These are phyloP conservation scores for Xanthorhoe spadicearia DNA, from an alignment of 2,888 invertebrate genomes.

Conservation along the genomic window DNA sequence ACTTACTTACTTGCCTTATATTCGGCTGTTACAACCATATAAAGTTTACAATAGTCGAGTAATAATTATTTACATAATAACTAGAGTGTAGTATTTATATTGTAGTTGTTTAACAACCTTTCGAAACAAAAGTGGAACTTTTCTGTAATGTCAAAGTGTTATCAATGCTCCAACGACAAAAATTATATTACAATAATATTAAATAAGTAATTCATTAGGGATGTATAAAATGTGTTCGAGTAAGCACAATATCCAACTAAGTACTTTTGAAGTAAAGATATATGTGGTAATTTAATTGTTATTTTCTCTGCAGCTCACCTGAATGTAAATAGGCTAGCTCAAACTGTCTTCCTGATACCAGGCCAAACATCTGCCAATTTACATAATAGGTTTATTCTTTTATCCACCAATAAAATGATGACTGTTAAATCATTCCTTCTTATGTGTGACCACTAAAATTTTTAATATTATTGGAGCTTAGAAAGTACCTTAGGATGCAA, in stretches of 20 bases:
- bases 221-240: neutral
- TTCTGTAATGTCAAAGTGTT: neutral
- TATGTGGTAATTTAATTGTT: neutral
- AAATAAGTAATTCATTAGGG: neutral
- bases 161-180: neutral
- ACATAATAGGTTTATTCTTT: neutral
- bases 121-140: constrained; percentile 18
- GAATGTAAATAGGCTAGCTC: constrained; percentile 39
- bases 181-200: neutral
- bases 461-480: constrained; percentile 53
- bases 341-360: constrained; percentile 54
- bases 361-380: constrained; percentile 43
- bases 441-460: neutral
- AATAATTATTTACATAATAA: constrained; percentile 49
- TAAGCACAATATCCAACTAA: neutral
- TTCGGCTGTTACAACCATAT: constrained; percentile 66
- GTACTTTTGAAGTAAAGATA: neutral
- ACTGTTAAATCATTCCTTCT: constrained; percentile 17
- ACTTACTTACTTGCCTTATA: constrained; percentile 80
- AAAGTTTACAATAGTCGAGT: constrained; percentile 41
- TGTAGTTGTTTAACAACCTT: constrained; percentile 15
- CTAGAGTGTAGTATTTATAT: constrained; percentile 22
- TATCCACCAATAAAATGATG: neutral
- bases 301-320: neutral
- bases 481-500: constrained; percentile 41